Evolutionary conservation across 2,888 invertebrate genomes (phyloP), one percentile per base, ranked within the genome.

Genomic region (Saturnia japonica): DNA sequence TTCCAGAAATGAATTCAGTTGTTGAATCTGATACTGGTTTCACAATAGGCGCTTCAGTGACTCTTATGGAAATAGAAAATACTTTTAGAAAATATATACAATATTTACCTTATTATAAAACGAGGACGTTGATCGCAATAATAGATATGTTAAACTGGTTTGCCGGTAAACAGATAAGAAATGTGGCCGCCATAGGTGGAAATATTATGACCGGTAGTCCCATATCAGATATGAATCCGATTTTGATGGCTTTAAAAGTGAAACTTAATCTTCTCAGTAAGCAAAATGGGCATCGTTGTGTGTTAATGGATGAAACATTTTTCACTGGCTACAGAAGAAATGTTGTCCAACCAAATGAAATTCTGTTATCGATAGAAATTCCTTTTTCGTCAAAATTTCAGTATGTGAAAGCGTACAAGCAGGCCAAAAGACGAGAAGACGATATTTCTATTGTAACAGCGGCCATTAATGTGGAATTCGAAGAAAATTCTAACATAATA

Each of bases 151-250:
- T 99, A 68, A 96, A 98, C 84, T 98, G 97, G 96, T 99, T 99
- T 94, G 99, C 98, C 67, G 98, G 99, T 12, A 98, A 97, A 85
- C 99, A 99, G 91, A 98, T 99, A 72, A 95, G 99, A 80, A 99
- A 98, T 87, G 98, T 98, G n/a, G 99, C 98, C 62, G 96, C 97
- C 19, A 90, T 99, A 64, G 99, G 98, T 64, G 99, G 99, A 25
- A 99, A 99, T 84, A 97, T 99, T 76, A 98, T 99, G 96, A 99
- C 99, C 0, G 97, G 98, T 28, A 99, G 99, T 91, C 99, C 99
- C 0, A 99, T 99, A 85, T 99, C 99, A 0, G 99, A 99, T 90
- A 94, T 99, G 83, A 98, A 98, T 90, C 99, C 99, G 0, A 96
- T 99, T 77, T 95, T 99, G 73, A 96, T 98, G 95, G 97, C 99